These are phyloP conservation scores for Zosterops pallidus DNA, from an alignment of 2,113 vertebrate species.

Conservation along the genomic window DNA sequence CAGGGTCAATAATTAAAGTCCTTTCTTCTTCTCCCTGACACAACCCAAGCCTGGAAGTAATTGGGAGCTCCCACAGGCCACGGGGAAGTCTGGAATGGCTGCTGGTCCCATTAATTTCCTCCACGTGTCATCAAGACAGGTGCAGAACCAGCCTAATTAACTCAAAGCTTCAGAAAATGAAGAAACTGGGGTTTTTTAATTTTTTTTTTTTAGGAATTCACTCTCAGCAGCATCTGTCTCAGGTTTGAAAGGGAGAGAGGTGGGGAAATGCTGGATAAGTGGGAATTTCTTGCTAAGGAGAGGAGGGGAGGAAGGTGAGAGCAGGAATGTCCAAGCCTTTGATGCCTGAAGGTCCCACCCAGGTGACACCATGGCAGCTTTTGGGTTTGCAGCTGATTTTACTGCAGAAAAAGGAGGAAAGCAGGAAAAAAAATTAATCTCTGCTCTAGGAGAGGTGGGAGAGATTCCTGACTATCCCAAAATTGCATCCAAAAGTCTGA, in stretches of 20 bases:
- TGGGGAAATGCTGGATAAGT: neutral
- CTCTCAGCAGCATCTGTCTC: neutral
- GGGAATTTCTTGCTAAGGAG: neutral
- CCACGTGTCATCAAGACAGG: constrained; percentile 14
- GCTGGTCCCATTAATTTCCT: constrained; percentile 25
- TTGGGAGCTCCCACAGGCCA: constrained; percentile 5
- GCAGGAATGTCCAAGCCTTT: neutral
- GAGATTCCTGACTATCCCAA: neutral
- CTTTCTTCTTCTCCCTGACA: neutral
- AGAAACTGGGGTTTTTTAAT: neutral
- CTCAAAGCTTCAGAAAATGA: neutral
- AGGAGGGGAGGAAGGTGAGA: neutral
- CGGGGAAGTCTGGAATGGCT: neutral
- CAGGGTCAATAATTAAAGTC: constrained; percentile 51
- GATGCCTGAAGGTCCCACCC: neutral
- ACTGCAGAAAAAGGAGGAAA: neutral
- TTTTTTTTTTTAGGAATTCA: neutral
- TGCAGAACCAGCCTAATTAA: constrained; percentile 47
- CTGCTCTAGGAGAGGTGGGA: neutral
- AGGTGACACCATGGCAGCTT: neutral
- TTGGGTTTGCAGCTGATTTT: neutral
- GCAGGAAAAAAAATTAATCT: neutral
- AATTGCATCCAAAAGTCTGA: neutral
- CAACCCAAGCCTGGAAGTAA: neutral
- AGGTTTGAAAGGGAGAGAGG: neutral